A percentile compares a stretch with the other conserved stretches of the same genome.
Evolutionary conservation across 2,888 invertebrate genomes (phyloP).

Genomic region (Clepsis dumicolana): DNA sequence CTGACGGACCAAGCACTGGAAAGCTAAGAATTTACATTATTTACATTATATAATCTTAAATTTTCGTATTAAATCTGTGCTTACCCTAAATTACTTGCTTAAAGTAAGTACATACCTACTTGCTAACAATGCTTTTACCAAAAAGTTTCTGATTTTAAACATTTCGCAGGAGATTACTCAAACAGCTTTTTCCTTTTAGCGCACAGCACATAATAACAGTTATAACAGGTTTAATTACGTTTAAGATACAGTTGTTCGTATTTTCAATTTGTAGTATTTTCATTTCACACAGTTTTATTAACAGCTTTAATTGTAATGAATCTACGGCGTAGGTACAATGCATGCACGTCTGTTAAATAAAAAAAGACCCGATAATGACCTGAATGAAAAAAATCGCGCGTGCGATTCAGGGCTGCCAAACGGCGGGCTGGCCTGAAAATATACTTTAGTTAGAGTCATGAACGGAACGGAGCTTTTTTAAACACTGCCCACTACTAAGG

Average conservation of each 20-base stretch:
- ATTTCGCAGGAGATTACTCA: conserved; percentile 1
- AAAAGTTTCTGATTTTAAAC: neutral
- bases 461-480: neutral
- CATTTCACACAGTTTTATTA: neutral
- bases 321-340: conserved; percentile 3
- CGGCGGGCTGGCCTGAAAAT: neutral
- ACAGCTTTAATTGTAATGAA: neutral
- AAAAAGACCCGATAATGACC: conserved; percentile 43
- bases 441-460: neutral
- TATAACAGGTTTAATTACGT: neutral
- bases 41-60: no score
- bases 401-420: conserved; percentile 34
- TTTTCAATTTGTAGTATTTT: neutral
- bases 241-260: neutral
- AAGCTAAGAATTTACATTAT: neutral
- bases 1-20: neutral
- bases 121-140: conserved; percentile 10
- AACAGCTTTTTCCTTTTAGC: neutral
- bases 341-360: conserved; percentile 28
- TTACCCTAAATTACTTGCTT: neutral
- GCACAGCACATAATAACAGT: neutral
- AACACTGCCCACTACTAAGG: neutral
- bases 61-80: neutral
- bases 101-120: conserved; percentile 6
- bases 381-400: conserved; percentile 43